Evolutionary conservation across 92 coral and sea anemone species (phyloP).

Genomic region (Parazoanthus darwini): DNA sequence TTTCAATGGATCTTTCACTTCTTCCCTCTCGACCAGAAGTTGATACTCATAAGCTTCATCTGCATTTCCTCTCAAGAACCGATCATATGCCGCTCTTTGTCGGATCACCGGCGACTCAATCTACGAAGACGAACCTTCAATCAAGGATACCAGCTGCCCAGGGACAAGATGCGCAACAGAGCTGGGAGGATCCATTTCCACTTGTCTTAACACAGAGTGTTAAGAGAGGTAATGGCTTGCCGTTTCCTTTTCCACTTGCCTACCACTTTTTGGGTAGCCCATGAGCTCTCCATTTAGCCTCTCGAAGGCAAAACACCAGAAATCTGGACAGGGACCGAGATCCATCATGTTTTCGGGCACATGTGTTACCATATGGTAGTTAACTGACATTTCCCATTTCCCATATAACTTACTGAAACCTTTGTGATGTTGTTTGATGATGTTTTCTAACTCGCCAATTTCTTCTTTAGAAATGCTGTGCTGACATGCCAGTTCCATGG

Average conservation of each 20-base stretch:
- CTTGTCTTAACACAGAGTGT: constrained; percentile 18
- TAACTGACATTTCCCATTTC: constrained; percentile 45
- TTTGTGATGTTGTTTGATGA: constrained; percentile 39
- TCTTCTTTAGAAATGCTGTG: constrained; percentile 27
- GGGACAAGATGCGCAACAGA: background rate
- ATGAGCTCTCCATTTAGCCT: constrained; percentile 42
- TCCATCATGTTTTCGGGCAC: constrained; percentile 35
- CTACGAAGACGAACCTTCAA: background rate
- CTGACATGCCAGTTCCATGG: constrained; percentile 38
- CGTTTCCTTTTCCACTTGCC: constrained; percentile 44
- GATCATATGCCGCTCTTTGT: constrained; percentile 10
- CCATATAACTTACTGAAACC: constrained; percentile 35
- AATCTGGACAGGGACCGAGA: constrained; percentile 49
- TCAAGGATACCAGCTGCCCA: background rate
- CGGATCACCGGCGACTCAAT: background rate
- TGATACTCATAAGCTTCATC: background rate
- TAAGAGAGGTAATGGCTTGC: constrained; percentile 24
- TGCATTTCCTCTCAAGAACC: background rate
- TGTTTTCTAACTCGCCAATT: constrained; percentile 19
- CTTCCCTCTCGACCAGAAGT: background rate
- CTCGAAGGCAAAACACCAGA: constrained; percentile 61
- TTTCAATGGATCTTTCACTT: background rate
- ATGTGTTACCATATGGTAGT: constrained; percentile 58
- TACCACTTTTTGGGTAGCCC: constrained; percentile 46
- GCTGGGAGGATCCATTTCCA: constrained; percentile 12